Conservation (phyloP, 2,113 vertebrate species). For the Paedocypris sp. region DNA sequence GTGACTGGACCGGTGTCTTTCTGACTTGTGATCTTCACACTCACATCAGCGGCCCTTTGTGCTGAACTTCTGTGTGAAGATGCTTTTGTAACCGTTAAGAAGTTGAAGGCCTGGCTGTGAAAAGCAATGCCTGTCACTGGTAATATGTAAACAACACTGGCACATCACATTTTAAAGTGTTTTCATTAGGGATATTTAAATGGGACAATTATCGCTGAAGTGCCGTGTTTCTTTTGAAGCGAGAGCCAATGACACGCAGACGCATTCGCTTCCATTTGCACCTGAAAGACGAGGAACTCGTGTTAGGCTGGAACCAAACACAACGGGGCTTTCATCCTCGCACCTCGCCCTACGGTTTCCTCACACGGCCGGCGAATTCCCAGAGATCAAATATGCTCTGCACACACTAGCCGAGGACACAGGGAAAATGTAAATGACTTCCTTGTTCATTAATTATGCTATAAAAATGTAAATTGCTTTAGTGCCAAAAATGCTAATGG, state of each 20-base stretch:
- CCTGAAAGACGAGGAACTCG: conserved; percentile 45
- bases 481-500: conserved; percentile 65
- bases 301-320: conserved; percentile 35
- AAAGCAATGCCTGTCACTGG: no score
- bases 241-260: conserved; percentile 40
- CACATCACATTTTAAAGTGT: no score
- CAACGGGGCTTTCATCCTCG: conserved; percentile 21
- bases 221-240: conserved; percentile 52
- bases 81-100: no score
- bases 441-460: conserved; percentile 68
- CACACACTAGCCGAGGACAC: conserved; percentile 40
- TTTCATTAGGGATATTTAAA: conserved; percentile 48
- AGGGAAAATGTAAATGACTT: conserved; percentile 60
- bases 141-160: no score
- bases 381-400: conserved; percentile 40
- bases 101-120: no score
- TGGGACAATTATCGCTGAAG: conserved; percentile 46
- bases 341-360: conserved; percentile 29
- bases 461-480: conserved; percentile 69
- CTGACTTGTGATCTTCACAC: no score
- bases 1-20: no score
- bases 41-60: no score
- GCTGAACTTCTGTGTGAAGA: no score
- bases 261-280: conserved; percentile 51
- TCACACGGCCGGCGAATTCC: conserved; percentile 24